Conservation (phyloP, 2,113 vertebrate species). For the Halichoeres trimaculatus region DNA sequence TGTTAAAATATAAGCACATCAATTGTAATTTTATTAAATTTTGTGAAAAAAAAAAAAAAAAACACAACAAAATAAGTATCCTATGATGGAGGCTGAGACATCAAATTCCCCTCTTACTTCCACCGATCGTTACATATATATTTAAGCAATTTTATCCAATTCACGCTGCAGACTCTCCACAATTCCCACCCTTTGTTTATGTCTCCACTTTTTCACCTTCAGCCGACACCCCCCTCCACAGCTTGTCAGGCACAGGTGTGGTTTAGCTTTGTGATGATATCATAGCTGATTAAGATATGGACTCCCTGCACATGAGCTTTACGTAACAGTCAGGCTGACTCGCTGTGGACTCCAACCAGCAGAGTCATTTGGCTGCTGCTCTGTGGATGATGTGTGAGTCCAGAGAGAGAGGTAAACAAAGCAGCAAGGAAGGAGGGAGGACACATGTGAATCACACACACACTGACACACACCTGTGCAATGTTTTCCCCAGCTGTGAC, state of each 20-base stretch:
- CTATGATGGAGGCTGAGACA: too few relatives aligned
- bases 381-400: slow-evolving; percentile 40
- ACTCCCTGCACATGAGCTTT: slow-evolving; percentile 28
- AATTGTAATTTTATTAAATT: too few relatives aligned
- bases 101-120: too few relatives aligned
- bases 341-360: slow-evolving; percentile 39
- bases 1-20: too few relatives aligned
- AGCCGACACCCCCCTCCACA: background rate
- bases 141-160: too few relatives aligned
- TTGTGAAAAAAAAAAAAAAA: too few relatives aligned
- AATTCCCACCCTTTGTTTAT: background rate
- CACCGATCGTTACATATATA: too few relatives aligned
- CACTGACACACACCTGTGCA: slow-evolving; percentile 47
- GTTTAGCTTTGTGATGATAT: slow-evolving; percentile 13
- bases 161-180: background rate
- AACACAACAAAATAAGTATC: too few relatives aligned
- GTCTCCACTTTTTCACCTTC: background rate
- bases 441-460: slow-evolving; percentile 15
- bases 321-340: slow-evolving; percentile 22
- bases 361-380: slow-evolving; percentile 45
- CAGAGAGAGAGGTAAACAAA: slow-evolving; percentile 60
- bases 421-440: slow-evolving; percentile 20
- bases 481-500: slow-evolving; percentile 64
- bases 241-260: slow-evolving; percentile 15
- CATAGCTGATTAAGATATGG: slow-evolving; percentile 21